Percentiles rank a stretch among this genome's conserved stretches.
Conservation (phyloP, 92 coral and sea anemone species). For the Plumapathes pennacea region DNA sequence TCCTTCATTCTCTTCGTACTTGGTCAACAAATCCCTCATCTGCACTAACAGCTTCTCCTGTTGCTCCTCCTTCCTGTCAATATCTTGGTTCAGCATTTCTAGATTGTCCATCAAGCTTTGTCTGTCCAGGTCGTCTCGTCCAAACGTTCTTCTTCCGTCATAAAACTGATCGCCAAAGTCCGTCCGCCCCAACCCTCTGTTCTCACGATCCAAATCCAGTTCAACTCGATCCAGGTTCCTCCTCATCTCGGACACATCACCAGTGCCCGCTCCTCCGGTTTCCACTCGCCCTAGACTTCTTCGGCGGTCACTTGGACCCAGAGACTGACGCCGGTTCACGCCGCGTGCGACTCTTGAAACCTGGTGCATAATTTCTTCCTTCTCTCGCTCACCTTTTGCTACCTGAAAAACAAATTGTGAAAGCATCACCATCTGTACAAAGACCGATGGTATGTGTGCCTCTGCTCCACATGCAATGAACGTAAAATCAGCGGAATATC, state of each 20-base stretch:
- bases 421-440: too few relatives aligned
- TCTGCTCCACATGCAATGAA: not conserved
- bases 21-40: slow-evolving; percentile 65
- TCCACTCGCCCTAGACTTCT: slow-evolving; percentile 50
- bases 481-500: not conserved
- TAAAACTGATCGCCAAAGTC: slow-evolving; percentile 43
- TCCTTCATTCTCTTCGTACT: slow-evolving; percentile 78
- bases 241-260: slow-evolving; percentile 55
- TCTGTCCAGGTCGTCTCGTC: slow-evolving; percentile 41
- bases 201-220: slow-evolving; percentile 61
- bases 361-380: slow-evolving; percentile 77
- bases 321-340: slow-evolving; percentile 60
- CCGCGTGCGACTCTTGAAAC: slow-evolving; percentile 65
- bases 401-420: slow-evolving; percentile 44
- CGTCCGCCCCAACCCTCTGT: slow-evolving; percentile 29
- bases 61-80: slow-evolving; percentile 80
- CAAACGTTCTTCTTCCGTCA: slow-evolving; percentile 23
- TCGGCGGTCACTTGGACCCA: slow-evolving; percentile 58
- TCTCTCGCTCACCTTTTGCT: slow-evolving; percentile 74
- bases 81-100: slow-evolving; percentile 69
- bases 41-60: slow-evolving; percentile 73
- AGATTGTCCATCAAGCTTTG: slow-evolving; percentile 47
- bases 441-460: not conserved
- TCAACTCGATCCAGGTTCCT: slow-evolving; percentile 73
- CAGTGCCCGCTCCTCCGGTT: slow-evolving; percentile 54